A percentile compares a stretch with the other conserved stretches of the same genome.
Evolutionary conservation across 2,113 vertebrate species (phyloP).

Genomic region (Pituophis catenifer): DNA sequence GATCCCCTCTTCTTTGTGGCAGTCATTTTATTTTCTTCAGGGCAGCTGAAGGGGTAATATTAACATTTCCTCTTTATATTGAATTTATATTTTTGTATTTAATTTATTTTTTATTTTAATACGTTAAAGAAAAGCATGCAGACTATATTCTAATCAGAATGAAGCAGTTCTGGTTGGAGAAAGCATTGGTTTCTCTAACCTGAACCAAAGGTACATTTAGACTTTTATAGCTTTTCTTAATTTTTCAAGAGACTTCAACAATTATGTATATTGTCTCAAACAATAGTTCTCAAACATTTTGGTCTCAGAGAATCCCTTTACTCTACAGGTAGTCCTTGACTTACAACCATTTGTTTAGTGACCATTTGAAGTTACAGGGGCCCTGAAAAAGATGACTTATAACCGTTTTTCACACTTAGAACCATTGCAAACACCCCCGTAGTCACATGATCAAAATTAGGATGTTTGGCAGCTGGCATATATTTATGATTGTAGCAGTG

Average conservation of each 20-base stretch:
- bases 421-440: too few relatives aligned
- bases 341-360: too few relatives aligned
- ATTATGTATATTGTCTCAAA: background rate
- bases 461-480: too few relatives aligned
- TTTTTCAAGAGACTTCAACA: slow-evolving; percentile 7
- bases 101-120: background rate
- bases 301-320: background rate
- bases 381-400: too few relatives aligned
- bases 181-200: background rate
- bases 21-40: slow-evolving; percentile 24
- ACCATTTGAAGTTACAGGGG: too few relatives aligned
- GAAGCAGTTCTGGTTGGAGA: background rate
- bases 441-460: too few relatives aligned
- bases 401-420: too few relatives aligned
- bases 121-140: background rate
- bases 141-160: slow-evolving; percentile 1
- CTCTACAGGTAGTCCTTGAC: too few relatives aligned
- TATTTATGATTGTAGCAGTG: too few relatives aligned
- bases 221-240: slow-evolving; percentile 8
- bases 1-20: too few relatives aligned
- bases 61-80: slow-evolving; percentile 10
- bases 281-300: background rate
- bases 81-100: slow-evolving; percentile 4
- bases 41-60: background rate
- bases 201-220: background rate